phyloP scores from a whole-genome alignment of 2,797 vertebrate species.

The Antennarius maculatus region DNA sequence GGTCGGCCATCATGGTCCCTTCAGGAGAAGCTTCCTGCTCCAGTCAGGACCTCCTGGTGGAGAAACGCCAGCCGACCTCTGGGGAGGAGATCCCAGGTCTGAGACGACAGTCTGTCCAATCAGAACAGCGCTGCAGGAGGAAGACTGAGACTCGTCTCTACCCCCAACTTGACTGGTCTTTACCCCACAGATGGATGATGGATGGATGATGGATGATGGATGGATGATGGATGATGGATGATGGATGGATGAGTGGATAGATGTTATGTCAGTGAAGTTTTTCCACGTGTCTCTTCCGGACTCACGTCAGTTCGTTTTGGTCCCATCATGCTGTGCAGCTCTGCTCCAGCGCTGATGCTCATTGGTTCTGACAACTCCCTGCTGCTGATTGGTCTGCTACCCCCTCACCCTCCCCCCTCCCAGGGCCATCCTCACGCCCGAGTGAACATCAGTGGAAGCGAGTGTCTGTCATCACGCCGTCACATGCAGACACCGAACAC shows the following conservation, averaged over 20 bases:
- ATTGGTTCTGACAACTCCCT: conserved; percentile 52
- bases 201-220: no score
- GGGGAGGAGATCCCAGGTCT: neutral
- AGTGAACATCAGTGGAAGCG: conserved; percentile 54
- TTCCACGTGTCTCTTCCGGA: neutral
- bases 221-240: no score
- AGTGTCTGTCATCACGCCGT: conserved; percentile 59
- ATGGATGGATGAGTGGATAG: no score
- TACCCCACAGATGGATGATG: no score
- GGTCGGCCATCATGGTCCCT: conserved; percentile 2
- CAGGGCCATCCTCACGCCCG: conserved; percentile 39
- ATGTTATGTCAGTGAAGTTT: no score
- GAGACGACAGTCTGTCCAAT: neutral
- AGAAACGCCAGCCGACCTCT: neutral
- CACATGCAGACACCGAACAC: conserved; percentile 12
- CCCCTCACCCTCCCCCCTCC: neutral
- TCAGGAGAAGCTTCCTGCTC: conserved; percentile 10
- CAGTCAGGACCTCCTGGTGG: conserved; percentile 2
- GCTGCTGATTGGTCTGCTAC: conserved; percentile 54
- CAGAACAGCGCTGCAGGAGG: no score
- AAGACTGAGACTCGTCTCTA: no score
- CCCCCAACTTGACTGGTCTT: no score
- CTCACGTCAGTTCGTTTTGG: conserved; percentile 42
- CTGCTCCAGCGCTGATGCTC: conserved; percentile 31
- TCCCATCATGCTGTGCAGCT: conserved; percentile 46